Conservation (phyloP, 2,888 invertebrate species). For the Luperina testacea region DNA sequence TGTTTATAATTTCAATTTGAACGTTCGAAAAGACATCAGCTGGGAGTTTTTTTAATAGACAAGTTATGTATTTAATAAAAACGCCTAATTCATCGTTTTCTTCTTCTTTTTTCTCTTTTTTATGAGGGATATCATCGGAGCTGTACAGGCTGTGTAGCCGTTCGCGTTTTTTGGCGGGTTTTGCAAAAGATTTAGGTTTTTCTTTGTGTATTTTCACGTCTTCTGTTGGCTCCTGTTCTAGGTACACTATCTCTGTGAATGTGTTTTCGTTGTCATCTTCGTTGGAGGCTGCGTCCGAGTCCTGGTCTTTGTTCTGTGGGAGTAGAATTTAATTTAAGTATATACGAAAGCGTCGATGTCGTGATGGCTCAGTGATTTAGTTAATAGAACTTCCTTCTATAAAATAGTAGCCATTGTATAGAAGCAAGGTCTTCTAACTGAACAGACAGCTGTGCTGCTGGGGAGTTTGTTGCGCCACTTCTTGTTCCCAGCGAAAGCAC, state of each 20-base stretch:
- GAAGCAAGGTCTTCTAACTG: too few species aligned
- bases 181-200: not conserved
- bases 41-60: conserved; percentile 75
- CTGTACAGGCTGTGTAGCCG: not conserved
- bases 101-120: conserved; percentile 24
- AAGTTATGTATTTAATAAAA: conserved; percentile 76
- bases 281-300: conserved; percentile 53
- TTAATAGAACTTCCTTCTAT: too few species aligned
- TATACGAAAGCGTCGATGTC: not conserved
- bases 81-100: conserved; percentile 71
- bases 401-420: too few species aligned
- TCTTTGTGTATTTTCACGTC: conserved; percentile 1
- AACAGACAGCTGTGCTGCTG: too few species aligned
- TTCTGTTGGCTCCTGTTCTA: conserved; percentile 67
- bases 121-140: conserved; percentile 10
- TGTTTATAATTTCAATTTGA: conserved; percentile 79
- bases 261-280: conserved; percentile 53
- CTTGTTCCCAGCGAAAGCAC: too few species aligned
- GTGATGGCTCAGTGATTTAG: too few species aligned
- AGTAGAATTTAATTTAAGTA: not conserved
- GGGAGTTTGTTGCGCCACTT: too few species aligned
- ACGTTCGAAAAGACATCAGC: conserved; percentile 70
- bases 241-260: conserved; percentile 74
- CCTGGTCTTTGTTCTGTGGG: conserved; percentile 51
- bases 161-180: conserved; percentile 22